Evolutionary conservation across 2,113 vertebrate genomes (phyloP), one percentile per base, ranked within the genome.

Genomic region (Romanogobio albipinnatus): DNA sequence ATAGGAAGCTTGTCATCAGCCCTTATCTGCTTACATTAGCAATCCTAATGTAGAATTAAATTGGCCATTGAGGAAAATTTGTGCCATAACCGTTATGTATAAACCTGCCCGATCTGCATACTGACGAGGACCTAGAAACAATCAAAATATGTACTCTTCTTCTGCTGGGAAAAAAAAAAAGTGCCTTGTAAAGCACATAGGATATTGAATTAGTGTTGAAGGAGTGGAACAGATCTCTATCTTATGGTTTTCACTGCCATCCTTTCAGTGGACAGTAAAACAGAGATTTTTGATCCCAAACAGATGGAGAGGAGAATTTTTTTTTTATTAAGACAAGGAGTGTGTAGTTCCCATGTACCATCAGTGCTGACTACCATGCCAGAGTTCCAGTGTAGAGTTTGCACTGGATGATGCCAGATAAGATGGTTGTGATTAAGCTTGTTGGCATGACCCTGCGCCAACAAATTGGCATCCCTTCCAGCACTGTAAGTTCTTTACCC

Each of bases 351-450:
- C 22, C 76, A 78, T 78, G 33, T 43, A 78, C 36, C 19, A 61
- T 45, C 29, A 78, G 76, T 78, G 33, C 49, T 49, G 76, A 24
- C 26, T 56, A n/a, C 59, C 17, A 61, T 81, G 76, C 66, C 84
- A 85, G 84, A 77, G 66, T 73, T 73, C 53, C 53, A 77, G 66
- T 9, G 76, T 19, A 47, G 68, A 85, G 53, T 58, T 26, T 74
- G 76, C 64, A 22, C 26, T 59, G 49, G 56, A 14, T 47, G 49
- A 66, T 51, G 76, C 84, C 76, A 85, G 84, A 81, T 74, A 81
- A 81, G 66, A 70, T 85, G 84, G 76, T 81, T 81, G 77, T 81
- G 84, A 85, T 85, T 85, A 85, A 81, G 84, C 53, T 62, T 74
- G 56, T 74, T 78, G 84, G 84, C 68, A 49, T 73, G 5, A 59